phyloP scores from a whole-genome alignment of 2,888 invertebrate genomes.

The Xanthia togata region DNA sequence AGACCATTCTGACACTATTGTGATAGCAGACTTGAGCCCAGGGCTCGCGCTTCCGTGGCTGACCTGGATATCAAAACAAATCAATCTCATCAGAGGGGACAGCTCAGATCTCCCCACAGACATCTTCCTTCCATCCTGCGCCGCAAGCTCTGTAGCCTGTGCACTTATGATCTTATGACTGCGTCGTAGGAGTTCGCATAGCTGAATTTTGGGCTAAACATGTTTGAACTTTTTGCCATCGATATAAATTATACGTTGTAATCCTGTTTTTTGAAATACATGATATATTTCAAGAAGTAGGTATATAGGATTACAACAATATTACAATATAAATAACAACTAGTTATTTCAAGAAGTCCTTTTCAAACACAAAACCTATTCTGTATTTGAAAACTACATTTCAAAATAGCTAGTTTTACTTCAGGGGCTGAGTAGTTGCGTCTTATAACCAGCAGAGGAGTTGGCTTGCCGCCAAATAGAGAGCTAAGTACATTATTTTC shows the following conservation, averaged over 20 bases:
- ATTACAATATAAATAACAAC: not conserved
- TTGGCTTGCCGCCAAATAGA: slow-evolving; percentile 37
- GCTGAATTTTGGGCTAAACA: not conserved
- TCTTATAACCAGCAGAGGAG: slow-evolving; percentile 1
- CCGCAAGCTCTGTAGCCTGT: not conserved
- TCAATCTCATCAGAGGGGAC: too few species aligned
- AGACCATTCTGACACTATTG: too few species aligned
- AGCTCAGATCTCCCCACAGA: not conserved
- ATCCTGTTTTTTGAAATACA: not conserved
- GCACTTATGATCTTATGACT: not conserved
- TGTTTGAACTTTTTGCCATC: not conserved
- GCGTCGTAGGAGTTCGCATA: not conserved
- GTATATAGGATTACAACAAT: not conserved
- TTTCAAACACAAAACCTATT: not conserved
- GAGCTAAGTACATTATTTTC: slow-evolving; percentile 20
- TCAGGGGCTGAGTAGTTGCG: not conserved
- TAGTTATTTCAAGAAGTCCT: not conserved
- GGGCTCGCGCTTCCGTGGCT: not conserved
- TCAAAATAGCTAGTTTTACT: not conserved
- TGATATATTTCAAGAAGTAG: not conserved
- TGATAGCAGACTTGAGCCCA: too few species aligned
- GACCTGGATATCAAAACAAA: too few species aligned
- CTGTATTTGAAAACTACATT: not conserved
- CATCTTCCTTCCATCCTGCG: not conserved
- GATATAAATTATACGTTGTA: not conserved